Base-by-base conservation (phyloP, 53 echinoderm and acorn worm genomes). In the Mesocentrotus franciscanus region DNA sequence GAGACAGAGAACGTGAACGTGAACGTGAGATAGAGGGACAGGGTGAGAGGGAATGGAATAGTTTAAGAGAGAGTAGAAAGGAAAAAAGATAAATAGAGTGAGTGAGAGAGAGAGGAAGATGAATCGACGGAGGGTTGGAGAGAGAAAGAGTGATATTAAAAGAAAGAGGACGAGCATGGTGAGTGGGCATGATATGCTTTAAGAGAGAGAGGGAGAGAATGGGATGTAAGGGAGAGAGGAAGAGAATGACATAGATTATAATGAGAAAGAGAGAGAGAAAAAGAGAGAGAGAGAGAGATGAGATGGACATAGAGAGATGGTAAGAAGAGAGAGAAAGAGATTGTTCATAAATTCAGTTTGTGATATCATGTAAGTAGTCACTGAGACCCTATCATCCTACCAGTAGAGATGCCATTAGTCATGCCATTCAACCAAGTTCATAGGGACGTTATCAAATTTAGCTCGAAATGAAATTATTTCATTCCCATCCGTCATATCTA, bases 381-480 rank as follows among this genome's bases (percentile, higher is more conserved):
- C 87, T 87, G 56, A 87, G 87, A 36, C 39, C 66, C 33, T 20
- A 61, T 91, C 34, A 36, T 60, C 90, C 90, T 60, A 59, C 15
- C 64, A 8, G 91, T 64, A 10, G 35, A 35, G 64, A 62, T 34
- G 61, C 91, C 66, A 61, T 91, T 91, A 91, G 33, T 91, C 91
- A 91, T 64, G 18, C 15, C 32, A 66, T 91, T 91, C 91, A 91
- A 29, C 32, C 66, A 91, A 36, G 17, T 62, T 91, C 91, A 36
- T 20, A 15, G 39, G 62, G 20, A 91, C 29, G 91, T 91, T 36
- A 91, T 91, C 91, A 91, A 91, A 91, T 32, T 55, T 9, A 61
- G 93, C 58, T 93, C 93, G 81, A 81, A 78, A 93, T 81, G 93
- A 93, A 93, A 93, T 93, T 81, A 93, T 93, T 93, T 93, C 93